Evolutionary conservation across 2,888 invertebrate genomes (phyloP), one percentile per base, ranked within the genome.

Genomic region (Enoplolaimus lenunculus): DNA sequence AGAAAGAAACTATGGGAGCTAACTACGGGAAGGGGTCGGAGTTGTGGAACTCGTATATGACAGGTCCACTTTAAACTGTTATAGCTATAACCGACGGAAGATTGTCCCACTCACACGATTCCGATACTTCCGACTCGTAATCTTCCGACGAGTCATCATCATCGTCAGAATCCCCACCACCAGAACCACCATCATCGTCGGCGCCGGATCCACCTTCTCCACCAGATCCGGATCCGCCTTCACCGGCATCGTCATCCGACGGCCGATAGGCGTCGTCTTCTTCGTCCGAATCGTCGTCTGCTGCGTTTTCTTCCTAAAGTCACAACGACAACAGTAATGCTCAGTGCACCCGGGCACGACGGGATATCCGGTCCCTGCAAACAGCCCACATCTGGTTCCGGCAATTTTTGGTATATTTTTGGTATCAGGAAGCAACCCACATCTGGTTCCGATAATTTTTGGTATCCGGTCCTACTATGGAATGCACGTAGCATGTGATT

Each of bases 231-330:
- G 13, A 57, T 33, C 65, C 68, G 30, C 31, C 26, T 69, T 75
- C 76, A 16, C 73, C 76, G 30, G 74, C 71, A 21, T 72, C 73
- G 29, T 30, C 74, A 28, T 76, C 78, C 28, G 75, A 74, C 28
- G 78, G 77, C 35, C 75, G 69, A 73, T 77, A 79, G 34, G 70
- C 74, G 31, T 77, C 77, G 67, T 81, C 80, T 34, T 79, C 80
- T 45, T 71, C 71, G 35, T 79, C 80, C 72, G 78, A 77, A 68
- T 80, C 80, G 0, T 87, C 87, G 73, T 88, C 90, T 0, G 87
- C 85, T 77, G 90, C 91, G 75, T 86, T 86, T 7, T 71, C 77
- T 67, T 76, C 70, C 2, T 30, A 67, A 7, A 2, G 30, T 30
- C 13, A 69, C 31, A 28, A 70, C 35, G 1, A 35, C 64, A 7